phyloP scores from a whole-genome alignment of 2,888 invertebrate species.

The Troides aeacus region DNA sequence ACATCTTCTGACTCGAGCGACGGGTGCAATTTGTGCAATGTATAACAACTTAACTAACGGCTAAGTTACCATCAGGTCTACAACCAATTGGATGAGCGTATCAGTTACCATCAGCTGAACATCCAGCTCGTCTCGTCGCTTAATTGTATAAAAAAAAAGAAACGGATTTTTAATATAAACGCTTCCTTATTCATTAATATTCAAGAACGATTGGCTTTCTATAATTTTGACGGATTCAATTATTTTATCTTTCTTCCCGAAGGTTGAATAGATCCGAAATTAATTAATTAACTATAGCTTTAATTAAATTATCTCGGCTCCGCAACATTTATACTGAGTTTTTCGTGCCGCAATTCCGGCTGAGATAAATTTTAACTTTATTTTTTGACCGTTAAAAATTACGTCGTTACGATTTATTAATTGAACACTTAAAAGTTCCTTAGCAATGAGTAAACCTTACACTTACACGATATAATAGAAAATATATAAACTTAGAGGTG shows the following conservation, averaged over 20 bases:
- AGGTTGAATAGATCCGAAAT: conserved; percentile 59
- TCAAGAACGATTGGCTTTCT: conserved; percentile 62
- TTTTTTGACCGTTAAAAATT: conserved; percentile 11
- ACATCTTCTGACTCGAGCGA: too few relatives aligned
- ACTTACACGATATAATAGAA: too few relatives aligned
- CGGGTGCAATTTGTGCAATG: too few relatives aligned
- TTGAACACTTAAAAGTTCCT: conserved; percentile 15
- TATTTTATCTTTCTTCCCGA: conserved; percentile 63
- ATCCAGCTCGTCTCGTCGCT: too few relatives aligned
- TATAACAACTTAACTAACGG: too few relatives aligned
- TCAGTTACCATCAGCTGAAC: too few relatives aligned
- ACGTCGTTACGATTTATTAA: conserved; percentile 19
- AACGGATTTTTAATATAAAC: conserved; percentile 44
- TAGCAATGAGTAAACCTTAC: conserved; percentile 5
- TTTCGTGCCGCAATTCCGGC: conserved; percentile 37
- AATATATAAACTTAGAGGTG: too few relatives aligned
- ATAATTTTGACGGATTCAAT: conserved; percentile 73
- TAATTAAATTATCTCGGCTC: conserved; percentile 63
- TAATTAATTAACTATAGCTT: conserved; percentile 74
- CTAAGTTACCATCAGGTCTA: too few relatives aligned
- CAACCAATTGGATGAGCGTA: too few relatives aligned
- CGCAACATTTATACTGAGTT: conserved; percentile 50
- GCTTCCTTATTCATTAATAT: conserved; percentile 56
- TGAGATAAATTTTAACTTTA: conserved; percentile 31
- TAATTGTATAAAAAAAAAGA: too few relatives aligned